Evolutionary conservation across 2,113 vertebrate genomes (phyloP), one percentile per base, ranked within the genome.

Genomic region (Paradisaea rubra): DNA sequence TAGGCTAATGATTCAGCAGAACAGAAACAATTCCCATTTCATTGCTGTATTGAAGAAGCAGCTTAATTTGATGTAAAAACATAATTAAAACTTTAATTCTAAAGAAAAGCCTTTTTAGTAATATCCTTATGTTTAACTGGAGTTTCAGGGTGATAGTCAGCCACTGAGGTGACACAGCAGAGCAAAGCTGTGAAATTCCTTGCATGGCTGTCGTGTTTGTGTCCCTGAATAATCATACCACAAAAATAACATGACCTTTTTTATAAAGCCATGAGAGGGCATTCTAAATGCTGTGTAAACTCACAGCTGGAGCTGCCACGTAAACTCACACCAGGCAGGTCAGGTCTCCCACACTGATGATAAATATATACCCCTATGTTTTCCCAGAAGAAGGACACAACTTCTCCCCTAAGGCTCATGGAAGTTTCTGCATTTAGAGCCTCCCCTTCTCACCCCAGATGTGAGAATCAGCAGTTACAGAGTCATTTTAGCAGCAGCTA

Each of bases 101-200:
- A 60, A 86, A 81, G 20, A 27, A 45, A 89, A 81, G 77, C 2
- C 18, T 86, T 66, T 79, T 95, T 61, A 86, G 25, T 54, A 31
- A 57, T 72, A 81, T 68, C 47, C 65, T 96, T 95, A 37, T 90
- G 47, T 59, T 91, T 92, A 63, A 54, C 28, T 69, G 30, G 81
- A 78, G 45, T 85, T 93, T 95, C 78, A 54, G 81, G 73, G 25
- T 66, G 37, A 57, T 30, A 45, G 47, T 73, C 73, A 69, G 66
- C 66, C 72, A 68, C 52, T 63, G 93, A 96, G 91, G 37, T 76
- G 88, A 91, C 82, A 90, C 41, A 49, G 16, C 27, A 66, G 39
- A 73, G 30, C 50, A 92, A 95, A 96, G 50, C 71, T 84, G 83
- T 94, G 91, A 95, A 91, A 83, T 72, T 91, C 87, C 84, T 93